Evolutionary conservation across 2,888 invertebrate genomes (phyloP).

Genomic region (Hyppa rectilinea): DNA sequence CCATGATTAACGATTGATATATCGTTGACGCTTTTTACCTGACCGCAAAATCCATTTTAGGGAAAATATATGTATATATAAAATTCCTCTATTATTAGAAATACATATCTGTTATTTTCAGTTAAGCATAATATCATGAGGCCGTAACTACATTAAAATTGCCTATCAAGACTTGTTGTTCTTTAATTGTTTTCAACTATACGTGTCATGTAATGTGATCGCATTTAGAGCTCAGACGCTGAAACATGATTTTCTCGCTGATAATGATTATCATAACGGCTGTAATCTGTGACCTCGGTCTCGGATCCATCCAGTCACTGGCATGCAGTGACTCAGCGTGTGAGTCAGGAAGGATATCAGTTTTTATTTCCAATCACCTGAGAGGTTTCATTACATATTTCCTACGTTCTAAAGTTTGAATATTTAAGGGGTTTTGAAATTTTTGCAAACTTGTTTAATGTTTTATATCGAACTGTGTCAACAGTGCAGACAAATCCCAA

Average conservation of each 20-base stretch:
- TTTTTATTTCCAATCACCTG: slow-evolving; percentile 36
- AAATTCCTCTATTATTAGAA: background rate
- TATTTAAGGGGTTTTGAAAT: background rate
- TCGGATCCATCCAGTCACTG: slow-evolving; percentile 57
- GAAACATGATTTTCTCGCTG: slow-evolving; percentile 37
- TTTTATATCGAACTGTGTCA: background rate
- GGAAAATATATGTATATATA: background rate
- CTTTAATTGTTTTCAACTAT: slow-evolving; percentile 25
- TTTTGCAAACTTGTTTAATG: background rate
- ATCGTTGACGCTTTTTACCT: background rate
- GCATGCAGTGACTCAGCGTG: slow-evolving; percentile 74
- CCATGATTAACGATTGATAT: slow-evolving; percentile 10
- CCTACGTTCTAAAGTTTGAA: slow-evolving; percentile 30
- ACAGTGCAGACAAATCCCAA: too few species aligned
- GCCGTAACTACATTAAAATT: slow-evolving; percentile 13
- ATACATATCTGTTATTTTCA: background rate
- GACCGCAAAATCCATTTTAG: slow-evolving; percentile 16
- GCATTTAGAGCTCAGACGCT: slow-evolving; percentile 17
- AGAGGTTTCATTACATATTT: slow-evolving; percentile 29
- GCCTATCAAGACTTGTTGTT: slow-evolving; percentile 14
- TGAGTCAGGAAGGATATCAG: slow-evolving; percentile 72
- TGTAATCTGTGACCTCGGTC: slow-evolving; percentile 51
- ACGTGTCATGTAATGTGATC: slow-evolving; percentile 10
- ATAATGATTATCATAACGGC: slow-evolving; percentile 45
- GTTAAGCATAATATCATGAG: slow-evolving; percentile 8